Evolutionary conservation across 1,140 invertebrate species (phyloP), one percentile per base, ranked within the genome.

Genomic region (Pogonomyrmex californicus): DNA sequence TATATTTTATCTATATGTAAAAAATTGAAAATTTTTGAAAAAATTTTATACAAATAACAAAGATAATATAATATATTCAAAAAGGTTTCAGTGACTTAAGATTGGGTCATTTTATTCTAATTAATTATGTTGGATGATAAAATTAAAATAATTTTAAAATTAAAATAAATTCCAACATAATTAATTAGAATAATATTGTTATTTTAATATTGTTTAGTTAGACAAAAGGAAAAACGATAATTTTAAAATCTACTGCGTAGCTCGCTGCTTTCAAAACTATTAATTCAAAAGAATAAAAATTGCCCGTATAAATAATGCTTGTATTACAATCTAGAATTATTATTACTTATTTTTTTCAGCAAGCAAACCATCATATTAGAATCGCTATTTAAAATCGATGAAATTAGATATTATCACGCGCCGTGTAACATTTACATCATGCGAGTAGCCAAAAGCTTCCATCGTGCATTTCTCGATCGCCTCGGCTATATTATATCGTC

Each of bases 401-500:
- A 73, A 73, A 60, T 47, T 23, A 75, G 62, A 38, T 54, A 30
- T 71, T 6, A 36, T 36, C 49, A 66, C 33, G 14, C 30, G 38
- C n/a, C 9, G 14, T 36, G 14, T n/a, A 36, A 65, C 76, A 33
- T n/a, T 49, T 12, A n/a, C 4, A 36, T 51, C 47, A 5, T 5
- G 44, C 63, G 51, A 81, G 9, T 10, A 38, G 1, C 12, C 79
- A 38, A 23, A 49, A 54, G 38, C 79, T 75, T 75, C 79, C 36
- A 75, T 83, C 54, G 38, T 7, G 30, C 6, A 41, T 75, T 75
- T 83, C 41, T 44, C 65, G 56, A 60, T 62, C 54, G 33, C 56
- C 7, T n/a, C n/a, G 17, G 54, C 68, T 33, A 60, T 14, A 36
- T 47, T 49, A 47, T 47, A n/a, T 56, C 47, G 62, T 68, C 58